Percentiles rank a stretch among this genome's conserved stretches.
These are phyloP conservation scores for Enteromius anoplus DNA, from an alignment of 2,797 vertebrate genomes.

Conservation along the genomic window DNA sequence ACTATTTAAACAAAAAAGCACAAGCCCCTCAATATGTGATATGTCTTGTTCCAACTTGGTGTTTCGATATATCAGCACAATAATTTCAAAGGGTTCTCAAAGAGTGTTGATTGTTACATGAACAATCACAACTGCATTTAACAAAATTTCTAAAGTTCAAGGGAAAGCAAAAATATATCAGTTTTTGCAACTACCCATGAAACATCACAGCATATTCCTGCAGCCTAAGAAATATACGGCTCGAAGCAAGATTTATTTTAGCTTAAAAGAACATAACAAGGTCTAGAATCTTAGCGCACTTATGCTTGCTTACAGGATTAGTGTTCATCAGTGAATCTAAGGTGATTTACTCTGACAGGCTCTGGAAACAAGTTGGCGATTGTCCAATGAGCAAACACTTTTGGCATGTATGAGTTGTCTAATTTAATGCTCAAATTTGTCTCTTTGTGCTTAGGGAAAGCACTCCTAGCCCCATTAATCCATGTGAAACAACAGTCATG, in stretches of 20 bases:
- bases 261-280: constrained; percentile 10
- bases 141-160: constrained; percentile 7
- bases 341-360: constrained; percentile 46
- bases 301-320: constrained; percentile 27
- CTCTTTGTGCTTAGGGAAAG: constrained; percentile 69
- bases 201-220: background rate
- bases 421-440: constrained; percentile 77
- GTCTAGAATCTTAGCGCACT: constrained; percentile 30
- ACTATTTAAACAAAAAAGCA: constrained; percentile 6
- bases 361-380: constrained; percentile 63
- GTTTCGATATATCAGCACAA: background rate
- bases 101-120: background rate
- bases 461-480: constrained; percentile 61
- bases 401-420: constrained; percentile 72
- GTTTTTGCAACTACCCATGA: constrained; percentile 19
- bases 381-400: constrained; percentile 71
- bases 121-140: background rate
- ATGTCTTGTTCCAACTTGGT: background rate
- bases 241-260: constrained; percentile 29
- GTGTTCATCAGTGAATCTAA: constrained; percentile 40
- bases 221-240: constrained; percentile 17
- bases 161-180: background rate
- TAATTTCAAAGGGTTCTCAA: background rate
- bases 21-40: background rate
- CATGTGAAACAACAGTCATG: constrained; percentile 60